These are phyloP conservation scores for Drosophila helvetica DNA, from an alignment of 2,888 invertebrate species.

Conservation along the genomic window DNA sequence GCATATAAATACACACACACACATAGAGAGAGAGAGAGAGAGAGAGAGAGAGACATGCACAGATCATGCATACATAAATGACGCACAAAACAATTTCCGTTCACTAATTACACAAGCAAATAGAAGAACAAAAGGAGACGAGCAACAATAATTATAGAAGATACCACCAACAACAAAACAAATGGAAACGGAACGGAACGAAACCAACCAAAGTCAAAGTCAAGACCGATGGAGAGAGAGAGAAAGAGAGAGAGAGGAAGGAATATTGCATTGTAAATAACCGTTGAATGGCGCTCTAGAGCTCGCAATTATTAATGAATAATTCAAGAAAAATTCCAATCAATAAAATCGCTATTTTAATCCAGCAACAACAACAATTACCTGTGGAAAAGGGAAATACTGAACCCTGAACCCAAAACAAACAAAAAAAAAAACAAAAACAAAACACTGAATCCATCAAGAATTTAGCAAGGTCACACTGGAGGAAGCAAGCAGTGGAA, in stretches of 20 bases:
- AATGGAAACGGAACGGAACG: constrained; percentile 15
- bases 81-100: constrained; percentile 53
- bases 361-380: neutral
- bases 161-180: constrained; percentile 34
- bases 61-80: neutral
- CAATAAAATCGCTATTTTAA: neutral
- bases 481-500: neutral
- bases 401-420: neutral
- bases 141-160: constrained; percentile 44
- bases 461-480: neutral
- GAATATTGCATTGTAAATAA: constrained; percentile 37
- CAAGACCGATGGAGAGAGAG: neutral
- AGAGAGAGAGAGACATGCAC: neutral
- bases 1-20: constrained; percentile 20
- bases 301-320: constrained; percentile 14
- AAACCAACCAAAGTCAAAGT: constrained; percentile 10
- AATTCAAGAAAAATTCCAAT: constrained; percentile 13
- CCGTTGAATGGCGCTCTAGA: constrained; percentile 20
- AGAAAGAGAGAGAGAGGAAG: neutral
- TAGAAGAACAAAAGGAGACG: constrained; percentile 23
- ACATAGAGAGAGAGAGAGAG: neutral
- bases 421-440: neutral
- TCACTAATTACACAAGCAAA: constrained; percentile 68
- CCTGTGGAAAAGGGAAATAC: neutral
- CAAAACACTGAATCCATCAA: neutral